Percentiles rank a stretch among this genome's conserved stretches.
These are phyloP conservation scores for Agrochola litura DNA, from an alignment of 2,888 invertebrate genomes.

Conservation along the genomic window DNA sequence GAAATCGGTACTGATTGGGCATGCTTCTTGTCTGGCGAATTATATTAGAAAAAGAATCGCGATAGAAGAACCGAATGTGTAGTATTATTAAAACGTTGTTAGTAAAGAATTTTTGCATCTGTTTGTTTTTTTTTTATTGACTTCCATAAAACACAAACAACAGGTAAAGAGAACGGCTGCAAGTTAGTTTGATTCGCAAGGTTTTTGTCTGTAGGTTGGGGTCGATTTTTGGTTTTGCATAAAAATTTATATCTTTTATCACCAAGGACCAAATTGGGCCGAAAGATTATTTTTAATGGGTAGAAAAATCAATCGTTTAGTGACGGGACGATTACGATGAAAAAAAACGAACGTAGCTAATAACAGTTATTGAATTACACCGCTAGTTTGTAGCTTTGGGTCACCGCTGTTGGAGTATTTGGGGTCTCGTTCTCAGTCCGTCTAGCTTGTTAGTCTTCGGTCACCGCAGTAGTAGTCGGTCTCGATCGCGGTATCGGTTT, in stretches of 20 bases:
- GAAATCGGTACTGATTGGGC: conserved; percentile 8
- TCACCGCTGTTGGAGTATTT: background rate
- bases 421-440: background rate
- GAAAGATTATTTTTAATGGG: background rate
- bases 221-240: background rate
- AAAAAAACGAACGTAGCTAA: background rate
- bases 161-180: background rate
- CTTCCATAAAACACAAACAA: background rate
- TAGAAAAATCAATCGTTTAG: background rate
- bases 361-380: background rate
- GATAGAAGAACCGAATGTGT: background rate
- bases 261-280: background rate
- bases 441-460: background rate
- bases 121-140: background rate
- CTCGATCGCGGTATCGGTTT: background rate
- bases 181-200: background rate
- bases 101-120: background rate
- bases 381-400: background rate
- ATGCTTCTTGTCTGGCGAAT: conserved; percentile 18
- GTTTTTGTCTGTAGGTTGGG: background rate
- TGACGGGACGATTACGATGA: background rate
- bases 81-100: background rate
- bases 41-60: background rate
- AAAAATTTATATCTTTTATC: background rate
- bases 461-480: background rate